Base-by-base conservation (phyloP, 2,888 invertebrate species). In the Biston betularia region DNA sequence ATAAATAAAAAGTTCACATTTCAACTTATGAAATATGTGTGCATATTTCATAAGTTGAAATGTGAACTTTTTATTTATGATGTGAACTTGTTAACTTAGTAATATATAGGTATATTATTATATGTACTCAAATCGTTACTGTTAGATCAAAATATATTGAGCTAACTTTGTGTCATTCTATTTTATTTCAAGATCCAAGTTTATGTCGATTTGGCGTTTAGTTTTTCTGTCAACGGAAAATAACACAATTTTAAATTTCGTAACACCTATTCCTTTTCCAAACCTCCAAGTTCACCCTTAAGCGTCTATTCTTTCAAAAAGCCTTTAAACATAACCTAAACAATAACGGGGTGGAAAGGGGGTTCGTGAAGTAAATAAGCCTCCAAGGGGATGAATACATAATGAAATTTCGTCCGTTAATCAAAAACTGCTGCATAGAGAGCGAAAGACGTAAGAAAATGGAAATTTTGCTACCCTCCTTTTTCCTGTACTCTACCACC, bases 381-480 rank as follows among this genome's bases (percentile, higher is more conserved):
- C 77, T 68, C 67, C 66, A 78, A 82, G 85, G 89, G 88, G 89
- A 88, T 89, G 92, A 91, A 92, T 92, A 92, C 87, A 89, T 92
- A 92, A 93, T 93, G 91, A 92, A 91, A 92, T 92, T 90, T 89
- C 86, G 92, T 91, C 92, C 93, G 93, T 92, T 93, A 92, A 92
- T 93, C 93, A 92, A 92, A 93, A 92, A 92, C 87, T 92, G 90
- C 89, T 90, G 92, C 90, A 89, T 89, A 92, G 87, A 84, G 82
- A 84, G 81, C 80, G 87, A 92, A 92, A 92, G 90, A 90, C 92
- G 92, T 86, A 92, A 92, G 92, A 92, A 92, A 92, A 92, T 92
- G 92, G 92, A 93, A 93, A 93, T 93, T 93, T 93, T 92, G 90
- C 93, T 86, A 86, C 93, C 93, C 93, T 93, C 93, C 93, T 93